Evolutionary conservation across 35 echinoderm and acorn worm genomes (phyloP).

Genomic region (Strongylocentrotus purpuratus): DNA sequence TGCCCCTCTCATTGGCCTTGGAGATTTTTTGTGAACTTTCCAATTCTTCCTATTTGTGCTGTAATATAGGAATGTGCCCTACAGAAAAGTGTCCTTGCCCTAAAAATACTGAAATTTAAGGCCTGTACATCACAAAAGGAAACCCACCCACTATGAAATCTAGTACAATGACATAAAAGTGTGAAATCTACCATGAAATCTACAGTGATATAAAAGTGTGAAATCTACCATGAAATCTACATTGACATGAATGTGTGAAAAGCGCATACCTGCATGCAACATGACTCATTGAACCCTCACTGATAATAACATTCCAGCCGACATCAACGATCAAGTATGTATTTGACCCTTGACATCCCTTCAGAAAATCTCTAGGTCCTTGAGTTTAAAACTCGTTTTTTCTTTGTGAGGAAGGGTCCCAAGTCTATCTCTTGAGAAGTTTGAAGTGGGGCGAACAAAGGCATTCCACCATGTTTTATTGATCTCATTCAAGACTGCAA

Average conservation of each 20-base stretch:
- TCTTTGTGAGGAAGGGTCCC: neutral
- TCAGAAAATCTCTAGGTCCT: neutral
- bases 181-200: neutral
- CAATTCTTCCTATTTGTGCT: too few relatives aligned
- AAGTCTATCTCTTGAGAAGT: neutral
- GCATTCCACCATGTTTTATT: neutral
- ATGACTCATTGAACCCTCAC: neutral
- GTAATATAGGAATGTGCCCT: too few relatives aligned
- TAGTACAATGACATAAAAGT: too few relatives aligned
- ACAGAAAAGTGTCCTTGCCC: too few relatives aligned
- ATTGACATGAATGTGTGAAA: conserved; percentile 3
- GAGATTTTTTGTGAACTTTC: too few relatives aligned
- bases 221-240: neutral
- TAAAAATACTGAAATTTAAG: too few relatives aligned
- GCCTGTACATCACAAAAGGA: too few relatives aligned
- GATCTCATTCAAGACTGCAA: neutral
- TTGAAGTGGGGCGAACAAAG: neutral
- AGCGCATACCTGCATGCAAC: neutral
- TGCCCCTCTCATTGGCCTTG: too few relatives aligned
- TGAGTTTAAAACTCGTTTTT: neutral
- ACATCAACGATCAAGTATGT: neutral
- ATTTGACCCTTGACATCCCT: neutral
- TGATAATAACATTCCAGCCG: neutral
- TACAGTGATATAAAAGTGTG: neutral
- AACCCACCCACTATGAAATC: too few relatives aligned